Conservation (phyloP, 92 coral and sea anemone genomes). For the Heliopora coerulea region DNA sequence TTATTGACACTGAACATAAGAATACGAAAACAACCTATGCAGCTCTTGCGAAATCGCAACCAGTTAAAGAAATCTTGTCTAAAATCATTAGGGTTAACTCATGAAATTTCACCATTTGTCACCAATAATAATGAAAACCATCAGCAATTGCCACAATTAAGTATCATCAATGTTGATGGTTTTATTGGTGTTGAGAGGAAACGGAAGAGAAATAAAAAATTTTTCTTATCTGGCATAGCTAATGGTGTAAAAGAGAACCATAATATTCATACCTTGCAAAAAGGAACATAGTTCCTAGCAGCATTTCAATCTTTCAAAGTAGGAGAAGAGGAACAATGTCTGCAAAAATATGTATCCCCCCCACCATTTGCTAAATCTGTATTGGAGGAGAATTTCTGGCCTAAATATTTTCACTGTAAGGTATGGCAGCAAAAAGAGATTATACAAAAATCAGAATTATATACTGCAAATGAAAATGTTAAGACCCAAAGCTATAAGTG, state of each 20-base stretch:
- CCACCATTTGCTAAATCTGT: background rate
- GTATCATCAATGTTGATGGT: background rate
- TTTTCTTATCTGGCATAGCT: background rate
- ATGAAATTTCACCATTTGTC: background rate
- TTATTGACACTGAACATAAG: background rate
- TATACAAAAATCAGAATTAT: too few relatives aligned
- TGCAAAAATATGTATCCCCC: background rate
- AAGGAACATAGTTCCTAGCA: background rate
- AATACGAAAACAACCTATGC: too few relatives aligned
- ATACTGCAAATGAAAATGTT: background rate
- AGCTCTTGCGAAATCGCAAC: too few relatives aligned
- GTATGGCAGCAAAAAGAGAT: background rate
- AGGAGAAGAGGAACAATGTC: background rate
- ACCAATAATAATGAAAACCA: too few relatives aligned
- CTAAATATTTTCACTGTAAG: background rate
- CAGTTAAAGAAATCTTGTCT: too few relatives aligned
- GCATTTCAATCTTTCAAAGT: background rate
- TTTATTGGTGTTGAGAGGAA: constrained; percentile 13
- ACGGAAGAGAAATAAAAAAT: too few relatives aligned
- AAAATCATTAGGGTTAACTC: too few relatives aligned
- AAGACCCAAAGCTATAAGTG: background rate
- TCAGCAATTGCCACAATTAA: too few relatives aligned
- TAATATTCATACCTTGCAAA: too few relatives aligned
- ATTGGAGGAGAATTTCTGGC: background rate
- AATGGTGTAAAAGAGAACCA: too few relatives aligned